Evolutionary conservation across 2,888 invertebrate genomes (phyloP), one percentile per base, ranked within the genome.

Genomic region (Hofmannophila pseudospretella): DNA sequence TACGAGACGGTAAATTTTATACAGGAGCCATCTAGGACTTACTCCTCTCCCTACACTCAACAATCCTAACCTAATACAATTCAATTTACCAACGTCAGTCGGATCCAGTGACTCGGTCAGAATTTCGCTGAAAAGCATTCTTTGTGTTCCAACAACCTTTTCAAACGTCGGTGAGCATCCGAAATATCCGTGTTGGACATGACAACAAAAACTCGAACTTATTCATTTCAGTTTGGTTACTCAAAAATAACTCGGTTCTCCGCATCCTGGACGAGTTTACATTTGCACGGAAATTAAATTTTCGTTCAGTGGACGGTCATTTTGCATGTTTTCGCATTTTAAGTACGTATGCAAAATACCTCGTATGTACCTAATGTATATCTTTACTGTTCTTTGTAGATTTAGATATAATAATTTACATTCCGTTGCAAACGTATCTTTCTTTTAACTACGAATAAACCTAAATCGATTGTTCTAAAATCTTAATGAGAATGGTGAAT

Each of bases 231-330:
- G 9, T 28, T 10, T 8, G 7, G 28, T 8, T 12, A 13, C 28
- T 28, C 12, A 28, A 28, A n/a, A 28, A 28, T 28, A 13, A 13
- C 28, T 13, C 7, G 11, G 11, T 28, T 12, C 7, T 28, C 12
- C 28, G 25, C 16, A 16, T 16, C 16, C 16, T 16, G 16, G 13
- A 28, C 2, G 12, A 13, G 28, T 11, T 25, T 8, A 4, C n/a
- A 9, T 25, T n/a, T 28, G 12, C 28, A 28, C 12, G 28, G 28
- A 28, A 28, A 28, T 28, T 28, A 28, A 28, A 28, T 28, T 28
- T 28, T 28, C 28, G 9, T 23, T 7, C 13, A 12, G 5, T 28
- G 12, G 11, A 7, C n/a, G 23, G 23, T 5, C 28, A n/a, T 23
- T 7, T 23, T 8, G n/a, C 8, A 8, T 23, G 23, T 23, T 23